These are phyloP conservation scores for Sphaeramia orbicularis DNA, from an alignment of 2,797 vertebrate genomes.

Conservation along the genomic window DNA sequence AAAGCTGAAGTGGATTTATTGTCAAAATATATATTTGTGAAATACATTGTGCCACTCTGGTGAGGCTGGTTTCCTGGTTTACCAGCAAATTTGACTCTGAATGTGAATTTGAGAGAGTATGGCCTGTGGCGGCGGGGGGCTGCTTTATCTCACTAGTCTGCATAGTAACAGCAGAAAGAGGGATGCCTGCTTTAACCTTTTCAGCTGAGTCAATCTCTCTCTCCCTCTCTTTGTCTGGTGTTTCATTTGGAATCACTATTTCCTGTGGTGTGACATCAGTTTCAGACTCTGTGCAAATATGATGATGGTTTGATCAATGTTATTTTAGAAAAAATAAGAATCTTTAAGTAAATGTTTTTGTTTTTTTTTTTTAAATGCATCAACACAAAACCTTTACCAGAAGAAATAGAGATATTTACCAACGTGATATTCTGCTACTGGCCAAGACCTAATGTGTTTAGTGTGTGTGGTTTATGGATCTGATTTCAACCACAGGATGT, in stretches of 20 bases:
- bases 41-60: conserved; percentile 41
- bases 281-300: no score
- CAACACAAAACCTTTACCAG: conserved; percentile 10
- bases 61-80: conserved; percentile 37
- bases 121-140: conserved; percentile 70
- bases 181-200: conserved; percentile 76
- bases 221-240: no score
- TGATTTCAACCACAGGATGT: conserved; percentile 44
- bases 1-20: conserved; percentile 24
- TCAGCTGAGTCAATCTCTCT: conserved; percentile 72
- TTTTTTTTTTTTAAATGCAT: no score
- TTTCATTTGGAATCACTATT: no score
- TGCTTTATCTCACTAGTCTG: conserved; percentile 72
- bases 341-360: no score
- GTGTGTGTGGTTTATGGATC: conserved; percentile 29
- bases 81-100: conserved; percentile 71
- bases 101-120: conserved; percentile 56
- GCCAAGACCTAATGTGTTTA: conserved; percentile 31
- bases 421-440: conserved; percentile 17
- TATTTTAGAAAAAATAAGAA: no score
- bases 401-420: conserved; percentile 46
- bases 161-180: conserved; percentile 81
- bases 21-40: conserved; percentile 48
- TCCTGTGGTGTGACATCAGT: no score
- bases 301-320: no score